A percentile compares a stretch with the other conserved stretches of the same genome.
Evolutionary conservation across 2,113 vertebrate genomes (phyloP).

Genomic region (Gasterosteus nipponicus): DNA sequence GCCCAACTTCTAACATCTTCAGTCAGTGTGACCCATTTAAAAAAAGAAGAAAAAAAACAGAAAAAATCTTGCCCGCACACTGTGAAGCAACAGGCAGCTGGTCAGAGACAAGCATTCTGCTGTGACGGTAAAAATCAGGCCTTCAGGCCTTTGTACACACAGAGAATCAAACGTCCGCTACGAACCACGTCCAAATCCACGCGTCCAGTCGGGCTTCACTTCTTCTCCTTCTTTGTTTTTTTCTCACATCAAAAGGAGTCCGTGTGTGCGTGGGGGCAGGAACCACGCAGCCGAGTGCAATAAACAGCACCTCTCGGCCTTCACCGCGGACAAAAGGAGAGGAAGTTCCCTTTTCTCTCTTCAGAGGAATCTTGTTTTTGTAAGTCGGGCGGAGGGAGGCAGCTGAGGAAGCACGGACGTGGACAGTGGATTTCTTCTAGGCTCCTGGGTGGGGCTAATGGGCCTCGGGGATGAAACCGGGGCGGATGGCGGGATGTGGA

Average conservation of each 20-base stretch:
- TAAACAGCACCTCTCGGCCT: conserved; percentile 67
- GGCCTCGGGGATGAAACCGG: conserved; percentile 65
- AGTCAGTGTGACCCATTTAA: not conserved
- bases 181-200: conserved; percentile 36
- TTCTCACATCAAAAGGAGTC: conserved; percentile 38
- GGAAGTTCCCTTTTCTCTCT: conserved; percentile 62
- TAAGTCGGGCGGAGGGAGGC: conserved; percentile 63
- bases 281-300: conserved; percentile 55
- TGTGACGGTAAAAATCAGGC: conserved; percentile 45
- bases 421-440: conserved; percentile 67
- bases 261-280: conserved; percentile 38
- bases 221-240: conserved; percentile 1
- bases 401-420: conserved; percentile 76
- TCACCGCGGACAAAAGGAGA: conserved; percentile 63
- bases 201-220: not conserved
- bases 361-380: conserved; percentile 69
- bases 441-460: conserved; percentile 58
- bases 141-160: conserved; percentile 19
- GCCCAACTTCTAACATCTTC: conserved; percentile 40
- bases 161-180: conserved; percentile 27
- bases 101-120: conserved; percentile 40
- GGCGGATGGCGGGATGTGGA: conserved; percentile 26
- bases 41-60: conserved; percentile 23
- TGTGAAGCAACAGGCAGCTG: conserved; percentile 70
- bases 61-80: conserved; percentile 53